These are phyloP conservation scores for Ladona fulva DNA, from an alignment of 1,140 invertebrate species.

Conservation along the genomic window DNA sequence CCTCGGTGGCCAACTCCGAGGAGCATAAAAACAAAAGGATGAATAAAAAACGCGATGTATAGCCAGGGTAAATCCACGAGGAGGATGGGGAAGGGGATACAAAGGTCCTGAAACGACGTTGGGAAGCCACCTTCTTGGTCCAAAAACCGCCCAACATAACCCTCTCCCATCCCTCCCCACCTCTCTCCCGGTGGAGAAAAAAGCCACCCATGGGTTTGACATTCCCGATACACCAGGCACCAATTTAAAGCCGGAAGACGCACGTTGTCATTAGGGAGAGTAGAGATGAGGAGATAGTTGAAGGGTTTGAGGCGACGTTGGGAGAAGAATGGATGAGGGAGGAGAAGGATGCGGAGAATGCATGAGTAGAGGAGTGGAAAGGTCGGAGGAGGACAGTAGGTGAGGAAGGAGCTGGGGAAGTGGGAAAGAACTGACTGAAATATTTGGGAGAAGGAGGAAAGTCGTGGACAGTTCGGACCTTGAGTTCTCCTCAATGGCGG, in stretches of 20 bases:
- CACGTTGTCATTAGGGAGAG: neutral
- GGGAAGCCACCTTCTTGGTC: neutral
- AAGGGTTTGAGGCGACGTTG: neutral
- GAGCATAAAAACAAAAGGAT: neutral
- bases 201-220: conserved; percentile 6
- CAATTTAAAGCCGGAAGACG: conserved; percentile 4
- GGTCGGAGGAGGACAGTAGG: neutral
- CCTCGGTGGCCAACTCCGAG: neutral
- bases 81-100: neutral
- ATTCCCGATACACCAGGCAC: conserved; percentile 2
- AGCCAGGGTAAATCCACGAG: neutral
- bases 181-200: neutral
- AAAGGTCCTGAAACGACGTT: neutral
- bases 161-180: neutral
- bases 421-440: neutral
- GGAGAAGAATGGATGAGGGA: neutral
- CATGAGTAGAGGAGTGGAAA: neutral
- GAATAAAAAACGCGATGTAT: neutral
- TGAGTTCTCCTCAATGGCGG: too few relatives aligned
- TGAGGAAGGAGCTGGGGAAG: neutral
- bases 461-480: too few relatives aligned
- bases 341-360: neutral
- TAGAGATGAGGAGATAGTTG: neutral
- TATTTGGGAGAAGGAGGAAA: neutral
- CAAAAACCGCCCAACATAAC: neutral